Evolutionary conservation across 2,113 vertebrate species (phyloP), one percentile per base, ranked within the genome.

Genomic region (Odontophorus gujanensis): DNA sequence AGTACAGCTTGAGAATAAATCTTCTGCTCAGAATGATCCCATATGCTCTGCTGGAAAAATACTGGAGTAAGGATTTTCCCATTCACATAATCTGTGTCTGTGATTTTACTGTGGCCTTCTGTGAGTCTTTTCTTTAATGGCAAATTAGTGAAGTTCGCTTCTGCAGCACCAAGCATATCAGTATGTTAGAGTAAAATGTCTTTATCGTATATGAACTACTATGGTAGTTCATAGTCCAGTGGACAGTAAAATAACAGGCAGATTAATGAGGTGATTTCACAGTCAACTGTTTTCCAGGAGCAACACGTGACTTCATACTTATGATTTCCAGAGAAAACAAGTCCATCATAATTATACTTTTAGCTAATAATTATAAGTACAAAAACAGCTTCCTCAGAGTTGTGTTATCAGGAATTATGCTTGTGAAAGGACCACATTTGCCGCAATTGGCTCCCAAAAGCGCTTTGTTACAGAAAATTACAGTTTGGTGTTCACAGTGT

Each of bases 241-340:
- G 72, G 67, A 45, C 71, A 82, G 40, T 57, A 45, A 86, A 83
- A 65, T 69, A 81, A 67, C 3, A 81, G 34, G 48, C 26, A 85
- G 50, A 73, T 87, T 92, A 91, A 87, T 80, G 63, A 94, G 28
- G 21, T 63, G 53, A 72, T 85, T 69, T 88, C 62, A 84, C 19
- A 75, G 65, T 34, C 81, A 58, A 45, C 1, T 4, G 28, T 77
- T 80, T 87, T 82, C 59, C 81, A 87, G 74, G 78, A 95, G 84
- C 51, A 62, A 51, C 0, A 2, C 18, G 42, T 40, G 51, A 80
- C 59, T 89, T 0, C 0, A 66, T 58, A 42, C 11, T 57, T 78
- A 72, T 32, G 50, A 87, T 89, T 93, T 85, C 63, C 38, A 77
- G 59, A 94, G 81, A 89, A 96, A 95, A 89, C 47, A 74, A 93